A percentile compares a stretch with the other conserved stretches of the same genome.
phyloP scores from a whole-genome alignment of 1,140 invertebrate genomes.

The Drosophila mojavensis region DNA sequence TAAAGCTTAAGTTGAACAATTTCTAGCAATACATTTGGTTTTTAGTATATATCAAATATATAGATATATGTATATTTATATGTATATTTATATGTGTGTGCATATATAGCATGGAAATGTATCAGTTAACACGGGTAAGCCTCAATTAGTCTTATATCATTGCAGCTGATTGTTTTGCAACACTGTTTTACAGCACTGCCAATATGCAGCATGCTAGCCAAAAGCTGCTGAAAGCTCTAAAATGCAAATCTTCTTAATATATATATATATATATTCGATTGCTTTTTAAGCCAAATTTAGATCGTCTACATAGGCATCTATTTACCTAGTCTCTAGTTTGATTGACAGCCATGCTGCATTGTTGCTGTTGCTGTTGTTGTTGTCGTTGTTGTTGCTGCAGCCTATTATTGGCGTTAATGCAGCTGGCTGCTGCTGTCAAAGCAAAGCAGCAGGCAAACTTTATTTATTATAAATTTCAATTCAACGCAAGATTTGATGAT shows the following conservation, averaged over 20 bases:
- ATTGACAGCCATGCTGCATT: too few relatives aligned
- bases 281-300: too few relatives aligned
- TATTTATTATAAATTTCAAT: constrained; percentile 43
- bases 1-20: constrained; percentile 51
- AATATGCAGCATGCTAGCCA: too few relatives aligned
- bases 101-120: neutral
- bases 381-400: neutral
- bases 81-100: neutral
- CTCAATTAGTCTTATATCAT: neutral
- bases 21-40: constrained; percentile 5
- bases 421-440: constrained; percentile 1
- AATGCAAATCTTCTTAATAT: neutral
- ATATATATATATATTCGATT: too few relatives aligned
- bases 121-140: constrained; percentile 47
- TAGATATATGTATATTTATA: neutral
- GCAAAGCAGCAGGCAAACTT: constrained; percentile 16
- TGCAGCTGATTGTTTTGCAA: too few relatives aligned
- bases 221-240: neutral
- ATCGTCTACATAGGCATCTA: too few relatives aligned
- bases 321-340: too few relatives aligned
- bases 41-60: neutral
- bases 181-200: neutral
- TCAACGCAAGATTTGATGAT: constrained; percentile 9
- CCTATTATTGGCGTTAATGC: neutral
- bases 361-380: neutral